phyloP scores from a whole-genome alignment of 2,888 invertebrate genomes.

The Patella depressa region DNA sequence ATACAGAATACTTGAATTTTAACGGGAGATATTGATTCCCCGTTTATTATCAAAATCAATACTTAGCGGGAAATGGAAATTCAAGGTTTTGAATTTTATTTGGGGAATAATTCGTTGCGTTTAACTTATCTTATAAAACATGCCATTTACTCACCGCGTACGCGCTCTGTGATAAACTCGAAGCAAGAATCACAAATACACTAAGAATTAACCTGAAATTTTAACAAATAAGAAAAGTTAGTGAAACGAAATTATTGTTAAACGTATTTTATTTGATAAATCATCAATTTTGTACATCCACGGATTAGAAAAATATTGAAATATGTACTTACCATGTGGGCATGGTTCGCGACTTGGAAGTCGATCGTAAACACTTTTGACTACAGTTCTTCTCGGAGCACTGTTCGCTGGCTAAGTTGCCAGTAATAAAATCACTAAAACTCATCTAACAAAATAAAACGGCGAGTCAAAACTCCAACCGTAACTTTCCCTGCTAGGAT shows the following conservation, averaged over 20 bases:
- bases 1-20: no score
- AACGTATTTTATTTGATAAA: not conserved
- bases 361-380: constrained; percentile 10
- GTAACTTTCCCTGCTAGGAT: constrained; percentile 1
- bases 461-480: constrained; percentile 7
- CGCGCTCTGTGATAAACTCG: constrained; percentile 26
- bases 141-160: constrained; percentile 35
- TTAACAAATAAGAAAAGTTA: not conserved
- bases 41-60: no score
- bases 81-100: no score
- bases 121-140: no score
- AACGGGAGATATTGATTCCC: no score
- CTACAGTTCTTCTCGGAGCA: constrained; percentile 4
- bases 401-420: constrained; percentile 2
- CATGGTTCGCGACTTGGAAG: constrained; percentile 8
- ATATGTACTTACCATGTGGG: constrained; percentile 7
- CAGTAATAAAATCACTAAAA: constrained; percentile 7
- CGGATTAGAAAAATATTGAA: not conserved
- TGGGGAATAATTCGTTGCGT: no score
- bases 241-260: not conserved
- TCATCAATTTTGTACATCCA: not conserved
- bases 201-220: constrained; percentile 30
- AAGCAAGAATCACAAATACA: constrained; percentile 24
- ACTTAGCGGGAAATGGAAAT: no score
- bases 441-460: not conserved